Base-by-base conservation (phyloP, 1,140 invertebrate species). In the Yoshiicerus persimilis region DNA sequence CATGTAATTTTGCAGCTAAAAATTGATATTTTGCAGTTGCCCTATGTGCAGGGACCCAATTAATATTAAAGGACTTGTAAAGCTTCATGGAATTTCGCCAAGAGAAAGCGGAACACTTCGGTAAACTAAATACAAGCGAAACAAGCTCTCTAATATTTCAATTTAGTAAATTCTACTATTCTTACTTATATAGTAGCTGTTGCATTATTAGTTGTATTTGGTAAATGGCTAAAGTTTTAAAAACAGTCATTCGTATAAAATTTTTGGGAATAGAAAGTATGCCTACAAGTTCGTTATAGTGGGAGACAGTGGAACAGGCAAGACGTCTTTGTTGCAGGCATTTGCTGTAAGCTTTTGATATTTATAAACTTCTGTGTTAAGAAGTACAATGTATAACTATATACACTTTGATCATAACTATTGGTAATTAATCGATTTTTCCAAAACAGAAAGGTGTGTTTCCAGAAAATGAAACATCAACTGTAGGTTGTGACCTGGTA, bases 231-330 rank as follows among this genome's bases (percentile, higher is more conserved):
- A n/a, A n/a, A n/a, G 39, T 41, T 41, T 41, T 41, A 41, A 41
- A 47, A 47, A 4, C 20, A 47, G 11, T 47, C 2, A 11, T 83
- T 1, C 16, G 23, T 9, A 2, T 83, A 32, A 34, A 83, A 83
- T 25, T 41, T 2, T 0, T 23, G 8, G 25, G 6, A 32, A 23
- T 32, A 89, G 89, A 10, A 87, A 89, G 9, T 87, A 86, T 34
- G 62, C 66, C 5, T 87, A 87, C 20, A 90, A 90, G 39, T 38
- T 90, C 77, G 88, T 90, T 0, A 64, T 90, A 4, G 16, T 90
- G 27, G 89, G 89, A 77, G 86, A 88, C 30, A 87, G 77, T 56
- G 86, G 85, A 1, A 66, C 86, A 23, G 89, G 89, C 20, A 90
- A 90, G 47, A 87, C 86, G 0, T 89, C 47, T 25, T 38, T 90